Conservation (phyloP, 1,140 invertebrate genomes). For the Bombus impatiens region DNA sequence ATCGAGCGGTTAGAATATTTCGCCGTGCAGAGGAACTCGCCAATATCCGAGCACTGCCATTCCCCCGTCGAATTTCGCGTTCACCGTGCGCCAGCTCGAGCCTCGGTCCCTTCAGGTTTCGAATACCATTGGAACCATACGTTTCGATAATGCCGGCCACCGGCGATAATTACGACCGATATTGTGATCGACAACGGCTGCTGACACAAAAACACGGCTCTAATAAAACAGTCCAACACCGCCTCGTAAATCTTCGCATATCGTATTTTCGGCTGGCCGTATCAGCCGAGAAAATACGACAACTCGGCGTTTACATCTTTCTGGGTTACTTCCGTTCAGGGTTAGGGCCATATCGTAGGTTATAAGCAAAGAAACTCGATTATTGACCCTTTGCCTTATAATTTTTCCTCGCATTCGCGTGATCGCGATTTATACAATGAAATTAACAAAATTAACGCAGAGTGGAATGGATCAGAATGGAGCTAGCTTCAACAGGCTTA, state of each 20-base stretch:
- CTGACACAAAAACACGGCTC: background rate
- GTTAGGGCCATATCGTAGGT: too few species aligned
- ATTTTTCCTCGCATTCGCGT: too few species aligned
- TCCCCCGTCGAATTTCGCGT: background rate
- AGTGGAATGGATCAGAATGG: too few species aligned
- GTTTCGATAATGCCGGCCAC: conserved; percentile 5
- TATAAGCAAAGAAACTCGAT: too few species aligned
- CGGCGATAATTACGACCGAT: background rate
- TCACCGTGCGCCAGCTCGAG: background rate
- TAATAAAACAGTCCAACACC: conserved; percentile 2
- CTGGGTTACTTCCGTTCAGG: too few species aligned
- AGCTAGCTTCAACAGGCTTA: too few species aligned
- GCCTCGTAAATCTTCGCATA: background rate
- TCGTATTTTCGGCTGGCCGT: background rate
- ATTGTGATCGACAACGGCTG: conserved; percentile 2
- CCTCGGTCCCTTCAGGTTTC: background rate
- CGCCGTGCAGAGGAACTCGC: background rate
- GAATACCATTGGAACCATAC: conserved; percentile 2
- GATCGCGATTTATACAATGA: too few species aligned
- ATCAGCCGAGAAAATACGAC: background rate
- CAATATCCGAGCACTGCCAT: conserved; percentile 9
- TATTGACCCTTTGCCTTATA: too few species aligned
- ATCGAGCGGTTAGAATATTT: conserved; percentile 45
- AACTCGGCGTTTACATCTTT: background rate
- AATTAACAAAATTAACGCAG: too few species aligned